Conservation (phyloP, 1,140 invertebrate genomes). For the Argopecten irradians region DNA sequence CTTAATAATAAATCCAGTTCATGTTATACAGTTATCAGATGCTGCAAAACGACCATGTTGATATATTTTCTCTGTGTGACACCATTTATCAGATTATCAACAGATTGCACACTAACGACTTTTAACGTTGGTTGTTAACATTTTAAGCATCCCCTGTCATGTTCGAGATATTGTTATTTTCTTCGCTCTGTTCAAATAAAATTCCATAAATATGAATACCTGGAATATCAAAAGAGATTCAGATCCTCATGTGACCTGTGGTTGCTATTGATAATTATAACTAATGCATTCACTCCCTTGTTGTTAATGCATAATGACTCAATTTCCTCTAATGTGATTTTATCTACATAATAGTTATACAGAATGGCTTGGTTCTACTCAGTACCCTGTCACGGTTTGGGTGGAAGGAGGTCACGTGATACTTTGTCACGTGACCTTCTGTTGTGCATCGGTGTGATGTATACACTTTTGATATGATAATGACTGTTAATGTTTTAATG, state of each 20-base stretch:
- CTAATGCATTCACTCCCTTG: not conserved
- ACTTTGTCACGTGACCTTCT: not conserved
- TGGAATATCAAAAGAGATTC: not conserved
- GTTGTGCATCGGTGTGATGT: not conserved
- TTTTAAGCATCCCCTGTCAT: no score
- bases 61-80: no score
- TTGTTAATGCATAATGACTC: not conserved
- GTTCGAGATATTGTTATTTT: no score
- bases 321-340: not conserved
- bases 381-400: not conserved
- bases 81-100: no score
- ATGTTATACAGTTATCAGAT: no score
- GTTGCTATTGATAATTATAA: not conserved
- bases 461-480: not conserved
- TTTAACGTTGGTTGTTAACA: no score
- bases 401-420: not conserved
- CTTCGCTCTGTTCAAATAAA: not conserved
- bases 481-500: slow-evolving; percentile 18
- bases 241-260: not conserved
- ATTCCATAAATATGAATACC: not conserved
- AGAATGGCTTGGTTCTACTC: not conserved
- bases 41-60: no score
- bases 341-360: not conserved
- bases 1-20: no score
- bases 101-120: no score